A percentile compares a stretch with the other conserved stretches of the same genome.
phyloP scores from a whole-genome alignment of 1,140 invertebrate genomes.

The Thaumatotibia leucotreta region DNA sequence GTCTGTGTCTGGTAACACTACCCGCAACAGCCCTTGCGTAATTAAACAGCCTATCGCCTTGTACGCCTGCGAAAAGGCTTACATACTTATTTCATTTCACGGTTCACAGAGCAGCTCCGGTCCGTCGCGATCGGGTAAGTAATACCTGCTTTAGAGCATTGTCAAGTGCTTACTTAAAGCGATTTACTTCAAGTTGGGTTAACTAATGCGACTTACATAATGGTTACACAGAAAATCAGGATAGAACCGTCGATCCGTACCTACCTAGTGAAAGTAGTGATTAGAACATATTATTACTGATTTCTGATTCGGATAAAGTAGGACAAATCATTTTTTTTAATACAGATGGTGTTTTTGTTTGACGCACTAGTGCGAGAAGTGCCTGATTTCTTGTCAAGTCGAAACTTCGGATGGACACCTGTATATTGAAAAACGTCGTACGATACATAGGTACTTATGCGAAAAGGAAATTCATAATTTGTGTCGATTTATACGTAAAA shows the following conservation, averaged over 20 bases:
- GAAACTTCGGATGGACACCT: too few species aligned
- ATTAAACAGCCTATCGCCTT: constrained; percentile 52
- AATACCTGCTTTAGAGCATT: constrained; percentile 11
- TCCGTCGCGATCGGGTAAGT: constrained; percentile 36
- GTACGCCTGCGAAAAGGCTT: constrained; percentile 37
- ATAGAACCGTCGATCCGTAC: not conserved
- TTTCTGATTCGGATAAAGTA: too few species aligned
- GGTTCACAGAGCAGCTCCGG: constrained; percentile 32
- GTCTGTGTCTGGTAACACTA: not conserved
- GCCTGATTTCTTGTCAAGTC: too few species aligned
- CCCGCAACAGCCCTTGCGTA: constrained; percentile 19
- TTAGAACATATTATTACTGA: too few species aligned
- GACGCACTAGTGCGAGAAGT: too few species aligned
- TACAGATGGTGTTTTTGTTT: too few species aligned
- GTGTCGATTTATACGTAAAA: too few species aligned
- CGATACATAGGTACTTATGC: too few species aligned
- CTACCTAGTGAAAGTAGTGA: not conserved
- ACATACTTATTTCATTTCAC: constrained; percentile 50
- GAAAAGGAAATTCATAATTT: too few species aligned
- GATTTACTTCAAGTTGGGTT: not conserved
- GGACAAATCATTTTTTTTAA: too few species aligned
- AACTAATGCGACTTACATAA: not conserved
- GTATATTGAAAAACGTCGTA: too few species aligned
- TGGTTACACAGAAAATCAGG: not conserved
- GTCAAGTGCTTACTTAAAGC: not conserved